Base-by-base conservation (phyloP, 2,113 vertebrate genomes). In the Cervus canadensis region DNA sequence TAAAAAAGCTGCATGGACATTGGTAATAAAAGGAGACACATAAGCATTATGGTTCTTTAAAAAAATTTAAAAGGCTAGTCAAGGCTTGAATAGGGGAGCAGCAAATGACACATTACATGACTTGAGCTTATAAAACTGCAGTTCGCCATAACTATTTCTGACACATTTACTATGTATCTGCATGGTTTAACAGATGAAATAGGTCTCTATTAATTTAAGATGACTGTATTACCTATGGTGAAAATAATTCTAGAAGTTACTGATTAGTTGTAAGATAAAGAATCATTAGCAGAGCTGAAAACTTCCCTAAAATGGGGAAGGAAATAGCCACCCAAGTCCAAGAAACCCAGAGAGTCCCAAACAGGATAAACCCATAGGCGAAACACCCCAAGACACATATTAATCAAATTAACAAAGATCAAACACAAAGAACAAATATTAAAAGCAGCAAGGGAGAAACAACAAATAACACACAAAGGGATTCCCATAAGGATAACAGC, bases 181-280 rank as follows among this genome's bases (percentile, higher is more conserved):
- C 14, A 45, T 26, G 43, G n/a, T 21, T 60, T 60, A 64, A 95
- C 3, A 64, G 54, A 87, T 25, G 10, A 95, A 96, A 81, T 8
- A 1, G 16, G 33, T 2, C 26, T 87, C 54, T 28, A 50, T 74
- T 86, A 62, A 26, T 94, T 62, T 89, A 62, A 89, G 59, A 79
- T 92, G 48, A 62, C 57, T 88, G 3, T 50, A 91, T 88, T 48
- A 60, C 14, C 45, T 62, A 43, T 13, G 6, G 43, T 82, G 45
- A 92, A 97, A 93, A 62, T 97, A 40, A 95, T 89, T 87, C 17
- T 86, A 56, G 62, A 89, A 90, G 25, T 54, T 88, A 19, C 26
- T 76, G 23, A 48, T 85, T 90, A 43, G 28, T 62, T 85, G 13
- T 85, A 82, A 95, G 57, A 3, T 30, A 62, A 93, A 93, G 2